Percentiles rank a stretch among this genome's conserved stretches.
These are phyloP conservation scores for Petrocephalus microphthalmus DNA, from an alignment of 2,113 vertebrate species.

Conservation along the genomic window DNA sequence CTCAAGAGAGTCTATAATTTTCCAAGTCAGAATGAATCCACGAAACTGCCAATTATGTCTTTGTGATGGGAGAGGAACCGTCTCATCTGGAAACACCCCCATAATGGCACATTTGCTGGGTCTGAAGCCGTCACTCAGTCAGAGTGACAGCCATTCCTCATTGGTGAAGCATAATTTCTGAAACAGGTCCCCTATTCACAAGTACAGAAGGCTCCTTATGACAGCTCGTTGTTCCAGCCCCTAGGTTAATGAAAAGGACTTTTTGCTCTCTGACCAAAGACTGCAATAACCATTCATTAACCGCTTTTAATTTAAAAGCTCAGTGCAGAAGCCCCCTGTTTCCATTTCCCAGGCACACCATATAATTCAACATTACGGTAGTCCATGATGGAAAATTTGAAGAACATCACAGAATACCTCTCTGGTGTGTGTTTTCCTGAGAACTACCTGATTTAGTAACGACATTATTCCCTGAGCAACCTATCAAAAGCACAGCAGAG, in stretches of 20 bases:
- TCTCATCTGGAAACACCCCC: not conserved
- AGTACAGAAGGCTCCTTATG: not conserved
- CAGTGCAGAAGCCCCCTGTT: not conserved
- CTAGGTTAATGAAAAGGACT: not conserved
- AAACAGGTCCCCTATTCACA: not conserved
- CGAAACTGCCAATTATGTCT: not conserved
- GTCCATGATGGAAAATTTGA: not conserved
- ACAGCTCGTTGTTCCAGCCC: not conserved
- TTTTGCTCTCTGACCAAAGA: not conserved
- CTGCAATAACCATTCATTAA: not conserved
- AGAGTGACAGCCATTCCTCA: not conserved
- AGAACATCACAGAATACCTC: not conserved
- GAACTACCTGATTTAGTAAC: not conserved
- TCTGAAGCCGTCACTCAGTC: not conserved
- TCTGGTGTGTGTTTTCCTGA: not conserved
- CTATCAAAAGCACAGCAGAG: not conserved
- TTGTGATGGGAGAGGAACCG: not conserved
- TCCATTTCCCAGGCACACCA: not conserved
- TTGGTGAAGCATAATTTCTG: not conserved
- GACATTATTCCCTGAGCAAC: not conserved
- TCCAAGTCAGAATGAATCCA: conserved; percentile 3
- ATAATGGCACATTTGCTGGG: not conserved
- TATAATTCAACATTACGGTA: not conserved
- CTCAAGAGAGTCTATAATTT: conserved; percentile 2
- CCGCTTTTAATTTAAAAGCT: not conserved